phyloP scores from a whole-genome alignment of 2,113 vertebrate genomes.

The Lamprotornis superbus region DNA sequence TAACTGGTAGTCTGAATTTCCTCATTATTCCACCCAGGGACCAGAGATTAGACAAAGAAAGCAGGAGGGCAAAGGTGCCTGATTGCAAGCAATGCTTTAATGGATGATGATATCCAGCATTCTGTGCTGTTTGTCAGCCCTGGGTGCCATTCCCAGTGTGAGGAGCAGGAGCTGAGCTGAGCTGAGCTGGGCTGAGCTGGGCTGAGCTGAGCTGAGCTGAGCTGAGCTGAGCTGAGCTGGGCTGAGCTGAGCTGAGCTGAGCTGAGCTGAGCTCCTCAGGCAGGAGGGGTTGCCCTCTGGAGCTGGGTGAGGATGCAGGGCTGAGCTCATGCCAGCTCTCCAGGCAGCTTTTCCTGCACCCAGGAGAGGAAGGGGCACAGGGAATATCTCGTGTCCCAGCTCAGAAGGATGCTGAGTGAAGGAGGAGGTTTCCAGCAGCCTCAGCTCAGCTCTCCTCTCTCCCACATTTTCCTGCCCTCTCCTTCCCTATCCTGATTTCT shows the following conservation, averaged over 20 bases:
- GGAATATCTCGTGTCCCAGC: neutral
- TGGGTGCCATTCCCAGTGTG: neutral
- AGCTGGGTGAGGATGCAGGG: neutral
- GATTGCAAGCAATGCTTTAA: neutral
- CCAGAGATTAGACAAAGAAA: neutral
- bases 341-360: neutral
- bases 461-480: neutral
- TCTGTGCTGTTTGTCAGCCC: neutral
- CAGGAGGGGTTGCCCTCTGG: neutral
- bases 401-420: neutral
- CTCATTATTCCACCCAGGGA: neutral
- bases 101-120: neutral
- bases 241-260: neutral
- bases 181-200: neutral
- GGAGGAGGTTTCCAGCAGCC: neutral
- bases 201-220: no score
- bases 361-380: neutral
- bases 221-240: neutral
- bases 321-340: neutral
- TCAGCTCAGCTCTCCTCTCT: neutral
- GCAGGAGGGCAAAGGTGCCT: neutral
- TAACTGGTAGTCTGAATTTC: conserved; percentile 18
- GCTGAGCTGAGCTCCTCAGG: neutral
- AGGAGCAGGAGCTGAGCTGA: neutral
- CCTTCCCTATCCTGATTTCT: neutral